Base-by-base conservation (phyloP, 2,888 invertebrate species). In the Apodemia zela region DNA sequence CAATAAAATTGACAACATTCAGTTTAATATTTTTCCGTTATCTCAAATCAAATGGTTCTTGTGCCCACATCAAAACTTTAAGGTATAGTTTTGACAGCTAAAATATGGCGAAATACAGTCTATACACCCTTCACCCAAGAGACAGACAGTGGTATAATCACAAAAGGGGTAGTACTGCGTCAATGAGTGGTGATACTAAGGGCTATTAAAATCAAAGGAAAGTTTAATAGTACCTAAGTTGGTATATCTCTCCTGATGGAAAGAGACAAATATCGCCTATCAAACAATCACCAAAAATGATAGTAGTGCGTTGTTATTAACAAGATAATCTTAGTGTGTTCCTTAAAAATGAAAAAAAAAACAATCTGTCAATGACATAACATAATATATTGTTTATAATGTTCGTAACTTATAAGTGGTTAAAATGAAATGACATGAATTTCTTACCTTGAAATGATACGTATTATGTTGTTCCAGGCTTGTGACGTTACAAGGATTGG, bases 401-500 rank as follows among this genome's bases (percentile, higher is more conserved):
- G n/a, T n/a, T n/a, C n/a, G n/a, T n/a, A n/a, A n/a, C n/a, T n/a
- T n/a, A n/a, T n/a, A n/a, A n/a, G n/a, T n/a, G n/a, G n/a, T n/a
- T n/a, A n/a, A n/a, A n/a, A 38, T 38, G 2, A 38, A 38, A 38
- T 38, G 11, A 38, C 0, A 38, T 38, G 10, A 60, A 35, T 6
- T 57, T 68, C 71, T 73, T 85, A 96, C 97, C 93, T 97, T 97
- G 86, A 98, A 97, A 0, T 95, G 93, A 80, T 97, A 98, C 33
- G 94, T 94, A 78, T 96, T 97, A 81, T 98, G 96, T 75, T 98
- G 97, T 63, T 97, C 97, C 62, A 98, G 93, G 0, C 95, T 93
- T 1, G 96, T 95, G 2, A 98, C 96, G 77, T 97, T 97, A 87
- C 98, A 98, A 0, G 98, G 98, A 78, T 97, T 97, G 69, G 94